Evolutionary conservation across 2,113 vertebrate species (phyloP), one percentile per base, ranked within the genome.

Genomic region (Epinephelus lanceolatus): DNA sequence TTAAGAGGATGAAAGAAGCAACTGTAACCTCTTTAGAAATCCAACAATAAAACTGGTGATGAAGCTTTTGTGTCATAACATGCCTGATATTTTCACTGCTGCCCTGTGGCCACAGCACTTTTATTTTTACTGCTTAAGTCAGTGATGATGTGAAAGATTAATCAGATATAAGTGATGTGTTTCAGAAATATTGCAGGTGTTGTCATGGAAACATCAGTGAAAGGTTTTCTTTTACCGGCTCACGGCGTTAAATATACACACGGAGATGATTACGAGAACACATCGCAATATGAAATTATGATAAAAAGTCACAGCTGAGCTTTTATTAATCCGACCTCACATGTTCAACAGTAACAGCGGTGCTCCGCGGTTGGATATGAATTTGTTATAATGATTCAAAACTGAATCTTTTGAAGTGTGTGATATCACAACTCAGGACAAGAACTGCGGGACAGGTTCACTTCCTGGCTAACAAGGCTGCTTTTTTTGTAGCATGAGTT

Each of bases 91-190:
- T 68, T 72, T 57, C 57, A 70, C 40, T 52, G 69, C 25, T 19
- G 57, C 0, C 19, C 0, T 8, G 5, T 17, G 71, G 67, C 67
- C 68, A 23, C 60, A 17, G 42, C 1, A 3, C 2, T 3, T 12
- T 69, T 78, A 56, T 63, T 11, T 75, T 75, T 59, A 71, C 47
- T 71, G n/a, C n/a, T 27, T 49, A 14, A 76, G 42, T 72, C 45
- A 71, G 13, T 51, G 45, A 42, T 13, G 19, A 53, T 51, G 49
- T 84, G 63, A 52, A 25, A 68, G 67, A 65, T 74, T 60, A 55
- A 75, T 78, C 47, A 42, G 27, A 51, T 2, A 0, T 49, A 51
- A 33, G 45, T 21, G 11, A 73, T 21, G 62, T 21, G 62, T 78
- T 63, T 52, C 11, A 5, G 1, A 2, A 8, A 56, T 42, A 40